Evolutionary conservation across 2,888 invertebrate genomes (phyloP).

Genomic region (Drosophila neutralis): DNA sequence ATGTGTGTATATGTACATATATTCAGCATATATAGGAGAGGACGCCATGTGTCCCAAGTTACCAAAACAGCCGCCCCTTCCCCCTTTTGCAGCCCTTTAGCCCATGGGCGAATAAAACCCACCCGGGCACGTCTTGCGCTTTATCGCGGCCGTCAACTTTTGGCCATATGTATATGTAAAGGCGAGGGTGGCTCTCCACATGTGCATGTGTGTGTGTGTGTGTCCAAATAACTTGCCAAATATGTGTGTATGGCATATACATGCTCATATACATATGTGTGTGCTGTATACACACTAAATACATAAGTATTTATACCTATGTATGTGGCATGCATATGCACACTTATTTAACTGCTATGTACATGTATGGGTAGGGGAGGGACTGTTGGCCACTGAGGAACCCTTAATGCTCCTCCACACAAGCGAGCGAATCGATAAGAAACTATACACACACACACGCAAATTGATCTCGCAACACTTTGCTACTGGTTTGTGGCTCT

Average conservation of each 20-base stretch:
- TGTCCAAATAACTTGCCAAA: slow-evolving; percentile 13
- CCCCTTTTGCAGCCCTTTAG: slow-evolving; percentile 11
- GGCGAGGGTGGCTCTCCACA: slow-evolving; percentile 67
- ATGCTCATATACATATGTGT: slow-evolving; percentile 6
- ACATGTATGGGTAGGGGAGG: slow-evolving; percentile 40
- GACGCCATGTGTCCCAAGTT: slow-evolving; percentile 59
- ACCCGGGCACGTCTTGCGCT: slow-evolving; percentile 61
- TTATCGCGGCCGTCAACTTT: slow-evolving; percentile 59
- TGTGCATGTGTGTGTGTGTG: slow-evolving; percentile 3
- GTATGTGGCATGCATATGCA: slow-evolving; percentile 17
- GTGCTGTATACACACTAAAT: slow-evolving; percentile 7
- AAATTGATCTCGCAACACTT: slow-evolving; percentile 18
- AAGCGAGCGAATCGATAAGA: background rate
- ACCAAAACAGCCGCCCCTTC: slow-evolving; percentile 34
- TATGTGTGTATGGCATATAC: slow-evolving; percentile 7
- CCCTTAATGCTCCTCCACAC: background rate
- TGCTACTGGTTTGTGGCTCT: slow-evolving; percentile 20
- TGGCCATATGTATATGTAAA: slow-evolving; percentile 71
- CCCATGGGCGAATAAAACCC: slow-evolving; percentile 50
- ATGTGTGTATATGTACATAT: background rate
- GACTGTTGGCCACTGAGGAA: slow-evolving; percentile 32
- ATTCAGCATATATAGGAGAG: slow-evolving; percentile 36
- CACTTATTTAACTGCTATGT: slow-evolving; percentile 29
- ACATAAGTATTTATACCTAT: background rate
- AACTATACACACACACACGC: slow-evolving; percentile 19